Evolutionary conservation across 2,888 invertebrate species (phyloP).

Genomic region (Spisula solida): DNA sequence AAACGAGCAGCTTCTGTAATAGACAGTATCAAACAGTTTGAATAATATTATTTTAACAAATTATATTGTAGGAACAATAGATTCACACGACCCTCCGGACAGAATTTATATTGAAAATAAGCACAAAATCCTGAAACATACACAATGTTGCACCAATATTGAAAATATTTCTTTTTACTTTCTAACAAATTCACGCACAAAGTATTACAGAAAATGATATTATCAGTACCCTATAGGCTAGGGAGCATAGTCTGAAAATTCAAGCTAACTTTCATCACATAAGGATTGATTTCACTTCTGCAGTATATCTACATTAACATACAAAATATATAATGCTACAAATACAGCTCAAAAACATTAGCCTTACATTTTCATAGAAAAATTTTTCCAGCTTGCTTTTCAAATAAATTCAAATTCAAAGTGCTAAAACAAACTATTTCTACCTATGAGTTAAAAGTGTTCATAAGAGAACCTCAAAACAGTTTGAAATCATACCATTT

Average conservation of each 20-base stretch:
- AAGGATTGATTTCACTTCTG: no score
- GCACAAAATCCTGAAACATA: no score
- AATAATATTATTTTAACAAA: not conserved
- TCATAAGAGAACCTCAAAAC: not conserved
- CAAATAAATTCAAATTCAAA: not conserved
- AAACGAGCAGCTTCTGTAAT: conserved; percentile 79
- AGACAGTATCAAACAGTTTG: not conserved
- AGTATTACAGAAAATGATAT: no score
- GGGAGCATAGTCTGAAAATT: no score
- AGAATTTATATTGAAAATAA: not conserved
- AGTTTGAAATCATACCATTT: not conserved
- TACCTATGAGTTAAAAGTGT: not conserved
- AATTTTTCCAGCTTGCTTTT: not conserved
- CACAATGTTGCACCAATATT: no score
- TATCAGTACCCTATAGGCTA: no score
- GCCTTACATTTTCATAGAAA: not conserved
- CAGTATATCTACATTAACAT: no score
- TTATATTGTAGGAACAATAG: no score
- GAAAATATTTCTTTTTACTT: no score
- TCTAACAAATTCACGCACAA: no score
- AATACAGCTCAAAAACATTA: not conserved
- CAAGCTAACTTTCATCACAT: no score
- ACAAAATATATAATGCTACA: not conserved
- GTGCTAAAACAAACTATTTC: not conserved
- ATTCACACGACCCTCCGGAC: not conserved